Percentiles rank a stretch among this genome's conserved stretches.
Conservation (phyloP, 2,888 invertebrate genomes). For the Elegia similella region DNA sequence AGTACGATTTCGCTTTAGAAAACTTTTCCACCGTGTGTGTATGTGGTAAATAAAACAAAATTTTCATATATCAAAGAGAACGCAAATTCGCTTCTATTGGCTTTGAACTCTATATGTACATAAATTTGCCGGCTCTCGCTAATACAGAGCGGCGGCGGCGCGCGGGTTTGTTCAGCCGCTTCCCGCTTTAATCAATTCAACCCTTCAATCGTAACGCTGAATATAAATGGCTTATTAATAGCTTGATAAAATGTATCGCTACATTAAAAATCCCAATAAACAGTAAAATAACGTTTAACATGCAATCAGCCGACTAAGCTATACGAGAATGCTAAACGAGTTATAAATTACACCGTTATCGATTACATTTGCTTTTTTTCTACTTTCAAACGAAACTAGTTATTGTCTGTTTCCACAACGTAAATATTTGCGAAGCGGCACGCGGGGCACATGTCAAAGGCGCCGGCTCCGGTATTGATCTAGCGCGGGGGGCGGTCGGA, state of each 20-base stretch:
- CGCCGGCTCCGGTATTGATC: conserved; percentile 79
- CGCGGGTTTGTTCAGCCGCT: conserved; percentile 12
- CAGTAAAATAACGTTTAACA: conserved; percentile 17
- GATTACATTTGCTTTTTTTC: conserved; percentile 47
- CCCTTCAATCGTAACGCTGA: neutral
- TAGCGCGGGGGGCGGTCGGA: conserved; percentile 49
- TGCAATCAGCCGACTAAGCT: conserved; percentile 19
- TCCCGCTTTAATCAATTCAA: neutral
- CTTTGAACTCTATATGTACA: conserved; percentile 7
- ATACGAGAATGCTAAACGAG: conserved; percentile 32
- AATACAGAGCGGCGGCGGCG: neutral
- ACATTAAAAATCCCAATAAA: conserved; percentile 21
- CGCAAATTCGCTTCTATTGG: conserved; percentile 1
- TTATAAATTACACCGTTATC: conserved; percentile 37
- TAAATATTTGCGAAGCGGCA: conserved; percentile 78
- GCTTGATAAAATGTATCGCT: neutral
- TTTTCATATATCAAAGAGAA: neutral
- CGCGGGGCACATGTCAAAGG: conserved; percentile 79
- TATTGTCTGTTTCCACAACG: conserved; percentile 78
- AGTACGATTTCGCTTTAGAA: too few relatives aligned
- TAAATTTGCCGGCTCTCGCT: conserved; percentile 3
- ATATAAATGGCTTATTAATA: conserved; percentile 12
- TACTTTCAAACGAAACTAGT: conserved; percentile 67
- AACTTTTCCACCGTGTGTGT: too few relatives aligned
- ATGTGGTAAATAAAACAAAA: neutral